Base-by-base conservation (phyloP, 2,797 vertebrate genomes). In the Sebastes trivittatus region DNA sequence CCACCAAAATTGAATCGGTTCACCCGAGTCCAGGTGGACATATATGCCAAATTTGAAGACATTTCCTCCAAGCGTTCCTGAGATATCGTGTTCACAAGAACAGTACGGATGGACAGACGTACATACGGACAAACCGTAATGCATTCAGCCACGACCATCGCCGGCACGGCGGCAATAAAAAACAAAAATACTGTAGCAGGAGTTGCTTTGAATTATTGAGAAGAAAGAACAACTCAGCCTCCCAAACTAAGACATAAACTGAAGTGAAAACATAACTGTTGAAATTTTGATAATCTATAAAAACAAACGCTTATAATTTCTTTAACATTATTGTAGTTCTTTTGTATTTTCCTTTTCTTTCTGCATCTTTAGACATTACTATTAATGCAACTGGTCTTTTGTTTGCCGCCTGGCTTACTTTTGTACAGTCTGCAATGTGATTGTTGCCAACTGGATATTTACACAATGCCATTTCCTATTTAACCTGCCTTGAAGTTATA, bases 71-170 rank as follows among this genome's bases (percentile, higher is more conserved):
- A 20, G 18, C 2, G 46, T 49, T 49, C 46, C 46, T 49, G 46
- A 49, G 46, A 49, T 20, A 49, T 49, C 18, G 16, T 46, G 42
- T 46, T 46, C 42, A 46, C 42, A 46, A 18, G 42, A 18, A 46
- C 0, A 18, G 0, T 9, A 20, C 18, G 3, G 18, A 49, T 49
- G 46, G 46, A 49, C 46, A 49, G 23, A 23, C 23, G 23, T 23
- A 23, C 23, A 23, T 23, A 23, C 23, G 23, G 46, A 46, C 46
- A 49, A 49, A 2, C 46, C 7, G 3, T 20, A 20, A 49, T 49
- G 46, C 46, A 3, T 49, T 49, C 18, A 18, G 46, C 0, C 46
- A 9, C 18, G 18, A 49, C 46, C 16, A 0, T 49, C 0, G 46
- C 46, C 18, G 46, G 46, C 46, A 49, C 18, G 0, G 18, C 0